phyloP scores from a whole-genome alignment of 1,140 invertebrate species.

The Aporrectodea caliginosa region DNA sequence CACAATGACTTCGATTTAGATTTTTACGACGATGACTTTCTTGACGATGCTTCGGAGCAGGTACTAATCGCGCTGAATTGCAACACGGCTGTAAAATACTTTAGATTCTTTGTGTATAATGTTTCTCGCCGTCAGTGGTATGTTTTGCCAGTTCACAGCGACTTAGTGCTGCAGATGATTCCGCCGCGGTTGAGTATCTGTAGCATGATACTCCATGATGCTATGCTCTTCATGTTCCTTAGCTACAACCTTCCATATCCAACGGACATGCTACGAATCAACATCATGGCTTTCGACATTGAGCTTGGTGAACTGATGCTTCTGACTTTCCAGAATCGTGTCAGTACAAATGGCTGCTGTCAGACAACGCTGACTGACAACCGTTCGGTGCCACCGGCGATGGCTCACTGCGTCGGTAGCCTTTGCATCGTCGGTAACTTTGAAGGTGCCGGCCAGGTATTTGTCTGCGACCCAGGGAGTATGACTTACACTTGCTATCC shows the following conservation, averaged over 20 bases:
- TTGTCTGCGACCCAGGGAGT: conserved; percentile 46
- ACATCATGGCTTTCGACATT: conserved; percentile 47
- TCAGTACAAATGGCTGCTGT: conserved; percentile 48
- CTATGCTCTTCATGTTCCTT: conserved; percentile 47
- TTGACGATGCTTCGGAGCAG: conserved; percentile 26
- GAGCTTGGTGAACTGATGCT: conserved; percentile 42
- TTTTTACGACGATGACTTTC: conserved; percentile 3
- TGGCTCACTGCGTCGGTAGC: conserved; percentile 46
- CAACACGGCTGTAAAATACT: conserved; percentile 49
- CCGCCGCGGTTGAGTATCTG: conserved; percentile 47
- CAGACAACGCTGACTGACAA: conserved; percentile 49
- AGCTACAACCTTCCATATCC: conserved; percentile 51
- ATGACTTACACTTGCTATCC: conserved; percentile 50
- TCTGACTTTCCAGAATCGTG: conserved; percentile 48
- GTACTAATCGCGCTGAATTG: conserved; percentile 46
- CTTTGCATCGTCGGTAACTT: conserved; percentile 49
- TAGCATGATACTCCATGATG: conserved; percentile 43
- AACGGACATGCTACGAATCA: conserved; percentile 50
- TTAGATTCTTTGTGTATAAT: conserved; percentile 48
- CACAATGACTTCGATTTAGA: conserved; percentile 8
- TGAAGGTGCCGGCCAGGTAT: conserved; percentile 49
- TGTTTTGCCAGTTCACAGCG: conserved; percentile 43
- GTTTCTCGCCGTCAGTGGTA: conserved; percentile 46
- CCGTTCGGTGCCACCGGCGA: conserved; percentile 46
- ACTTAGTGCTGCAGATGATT: conserved; percentile 44